Percentiles rank a stretch among this genome's conserved stretches.
phyloP scores from a whole-genome alignment of 2,797 vertebrate species.

The Fringilla coelebs region DNA sequence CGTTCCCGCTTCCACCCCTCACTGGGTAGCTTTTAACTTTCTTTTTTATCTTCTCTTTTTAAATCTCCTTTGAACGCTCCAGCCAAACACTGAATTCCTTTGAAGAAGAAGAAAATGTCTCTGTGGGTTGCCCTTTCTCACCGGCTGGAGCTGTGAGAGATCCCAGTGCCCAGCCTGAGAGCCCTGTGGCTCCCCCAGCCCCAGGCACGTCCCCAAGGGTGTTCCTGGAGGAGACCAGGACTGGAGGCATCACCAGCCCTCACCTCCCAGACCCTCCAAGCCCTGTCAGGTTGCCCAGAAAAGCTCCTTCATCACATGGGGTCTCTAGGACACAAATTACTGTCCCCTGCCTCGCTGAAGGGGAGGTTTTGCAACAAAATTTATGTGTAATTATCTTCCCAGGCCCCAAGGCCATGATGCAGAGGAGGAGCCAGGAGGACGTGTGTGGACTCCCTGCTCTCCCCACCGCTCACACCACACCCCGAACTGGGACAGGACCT shows the following conservation, averaged over 20 bases:
- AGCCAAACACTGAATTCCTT: slow-evolving; percentile 44
- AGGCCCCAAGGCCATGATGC: background rate
- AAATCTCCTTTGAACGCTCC: slow-evolving; percentile 57
- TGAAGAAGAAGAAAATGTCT: slow-evolving; percentile 49
- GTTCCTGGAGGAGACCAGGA: background rate
- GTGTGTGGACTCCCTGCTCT: background rate
- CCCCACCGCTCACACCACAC: background rate
- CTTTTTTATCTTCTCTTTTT: slow-evolving; percentile 60
- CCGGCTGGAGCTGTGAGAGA: background rate
- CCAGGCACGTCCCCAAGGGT: background rate
- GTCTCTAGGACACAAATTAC: background rate
- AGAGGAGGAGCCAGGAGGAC: background rate
- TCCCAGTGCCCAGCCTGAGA: background rate
- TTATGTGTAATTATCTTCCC: background rate
- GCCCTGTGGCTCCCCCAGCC: background rate
- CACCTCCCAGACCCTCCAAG: background rate
- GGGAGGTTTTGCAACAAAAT: background rate
- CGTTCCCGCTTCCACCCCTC: slow-evolving; percentile 24
- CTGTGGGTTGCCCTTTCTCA: slow-evolving; percentile 60
- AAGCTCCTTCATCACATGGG: background rate
- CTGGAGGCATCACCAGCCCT: background rate
- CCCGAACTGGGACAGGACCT: background rate
- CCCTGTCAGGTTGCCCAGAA: background rate
- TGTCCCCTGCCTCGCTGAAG: background rate
- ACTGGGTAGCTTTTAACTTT: slow-evolving; percentile 61